phyloP scores from a whole-genome alignment of 2,113 vertebrate species.

The Xerus inauris region DNA sequence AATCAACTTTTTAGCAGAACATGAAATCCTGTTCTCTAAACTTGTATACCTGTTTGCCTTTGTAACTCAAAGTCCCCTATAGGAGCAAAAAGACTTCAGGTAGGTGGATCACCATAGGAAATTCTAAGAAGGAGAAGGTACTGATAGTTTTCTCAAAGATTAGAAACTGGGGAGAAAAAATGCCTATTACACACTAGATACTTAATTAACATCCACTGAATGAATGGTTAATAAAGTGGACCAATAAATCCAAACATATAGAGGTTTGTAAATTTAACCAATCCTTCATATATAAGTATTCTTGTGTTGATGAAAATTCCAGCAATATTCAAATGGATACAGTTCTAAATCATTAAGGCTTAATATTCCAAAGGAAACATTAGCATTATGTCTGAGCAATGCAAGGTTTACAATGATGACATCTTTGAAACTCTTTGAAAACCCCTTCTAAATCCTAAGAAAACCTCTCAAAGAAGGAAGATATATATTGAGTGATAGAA shows the following conservation, averaged over 20 bases:
- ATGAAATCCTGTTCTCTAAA: not conserved
- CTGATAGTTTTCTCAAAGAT: not conserved
- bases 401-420: not conserved
- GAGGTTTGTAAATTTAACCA: not conserved
- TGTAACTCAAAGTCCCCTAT: not conserved
- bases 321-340: not conserved
- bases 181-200: not conserved
- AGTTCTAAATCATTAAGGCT: not conserved
- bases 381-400: not conserved
- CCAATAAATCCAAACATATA: not conserved
- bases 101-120: not conserved
- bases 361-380: slow-evolving; percentile 1
- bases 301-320: not conserved
- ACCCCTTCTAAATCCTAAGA: not conserved
- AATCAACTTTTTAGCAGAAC: not conserved
- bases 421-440: slow-evolving; percentile 43
- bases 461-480: not conserved
- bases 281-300: not conserved
- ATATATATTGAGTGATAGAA: not conserved
- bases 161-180: not conserved
- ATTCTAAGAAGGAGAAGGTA: not conserved
- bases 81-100: not conserved
- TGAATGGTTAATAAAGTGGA: not conserved
- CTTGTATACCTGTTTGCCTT: not conserved
- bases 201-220: not conserved